These are phyloP conservation scores for Coreoperca whiteheadi DNA, from an alignment of 2,113 vertebrate species.

Conservation along the genomic window DNA sequence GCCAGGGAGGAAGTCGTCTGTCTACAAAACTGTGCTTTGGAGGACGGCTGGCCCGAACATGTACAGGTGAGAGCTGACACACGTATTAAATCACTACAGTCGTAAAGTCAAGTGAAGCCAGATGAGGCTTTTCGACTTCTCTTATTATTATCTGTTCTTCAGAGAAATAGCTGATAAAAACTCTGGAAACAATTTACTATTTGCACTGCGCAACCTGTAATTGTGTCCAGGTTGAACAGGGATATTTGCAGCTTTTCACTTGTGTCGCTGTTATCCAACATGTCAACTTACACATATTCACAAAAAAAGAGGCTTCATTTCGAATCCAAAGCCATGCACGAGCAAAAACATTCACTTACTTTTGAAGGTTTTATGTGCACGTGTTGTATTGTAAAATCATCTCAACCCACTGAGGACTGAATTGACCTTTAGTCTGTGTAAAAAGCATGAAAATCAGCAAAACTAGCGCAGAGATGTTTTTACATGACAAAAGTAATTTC, in stretches of 20 bases:
- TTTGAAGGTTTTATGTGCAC: constrained; percentile 5
- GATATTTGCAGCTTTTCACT: constrained; percentile 12
- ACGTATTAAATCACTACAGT: constrained; percentile 64
- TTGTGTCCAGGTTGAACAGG: constrained; percentile 3
- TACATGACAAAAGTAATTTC: constrained; percentile 22
- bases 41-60: constrained; percentile 44
- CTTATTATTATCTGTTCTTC: background rate
- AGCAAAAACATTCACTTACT: constrained; percentile 1
- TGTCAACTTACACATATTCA: background rate
- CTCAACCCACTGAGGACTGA: background rate
- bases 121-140: constrained; percentile 59
- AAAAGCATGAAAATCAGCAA: background rate
- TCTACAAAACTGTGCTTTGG: constrained; percentile 56
- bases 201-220: background rate
- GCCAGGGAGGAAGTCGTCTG: constrained; percentile 71
- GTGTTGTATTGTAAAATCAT: constrained; percentile 4
- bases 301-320: background rate
- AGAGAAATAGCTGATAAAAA: constrained; percentile 23
- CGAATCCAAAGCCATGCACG: background rate
- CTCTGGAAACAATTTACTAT: constrained; percentile 9
- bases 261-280: background rate
- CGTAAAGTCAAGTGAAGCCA: constrained; percentile 68
- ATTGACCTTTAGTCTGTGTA: background rate
- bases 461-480: background rate
- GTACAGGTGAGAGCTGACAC: constrained; percentile 74